Conservation (phyloP, 1,140 invertebrate genomes). For the Coenobita brevimanus region DNA sequence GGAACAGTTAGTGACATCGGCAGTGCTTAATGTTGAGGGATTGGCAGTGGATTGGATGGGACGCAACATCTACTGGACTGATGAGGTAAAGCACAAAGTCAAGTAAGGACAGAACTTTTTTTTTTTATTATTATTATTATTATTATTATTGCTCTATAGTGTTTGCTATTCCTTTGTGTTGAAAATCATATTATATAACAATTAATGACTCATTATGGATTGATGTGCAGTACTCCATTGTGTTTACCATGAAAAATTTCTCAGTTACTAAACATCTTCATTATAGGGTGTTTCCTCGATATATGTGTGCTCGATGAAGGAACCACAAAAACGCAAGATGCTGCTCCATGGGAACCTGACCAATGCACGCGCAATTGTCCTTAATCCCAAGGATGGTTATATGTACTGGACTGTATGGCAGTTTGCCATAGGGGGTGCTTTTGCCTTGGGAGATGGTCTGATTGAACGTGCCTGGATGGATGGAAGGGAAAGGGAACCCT, state of each 20-base stretch:
- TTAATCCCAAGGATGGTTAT: constrained; percentile 79
- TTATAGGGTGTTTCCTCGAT: constrained; percentile 73
- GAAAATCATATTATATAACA: too few species aligned
- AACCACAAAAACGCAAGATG: constrained; percentile 75
- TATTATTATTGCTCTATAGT: too few species aligned
- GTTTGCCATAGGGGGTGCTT: constrained; percentile 54
- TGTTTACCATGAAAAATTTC: too few species aligned
- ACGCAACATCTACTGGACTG: constrained; percentile 88
- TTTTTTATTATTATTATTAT: too few species aligned
- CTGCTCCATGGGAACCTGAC: constrained; percentile 76
- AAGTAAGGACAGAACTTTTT: not conserved
- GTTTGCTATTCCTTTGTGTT: too few species aligned
- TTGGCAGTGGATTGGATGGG: constrained; percentile 86
- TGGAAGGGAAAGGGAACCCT: constrained; percentile 73
- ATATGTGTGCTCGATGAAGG: constrained; percentile 78
- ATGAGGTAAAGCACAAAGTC: constrained; percentile 78
- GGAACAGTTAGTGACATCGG: constrained; percentile 74
- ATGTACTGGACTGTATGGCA: constrained; percentile 78
- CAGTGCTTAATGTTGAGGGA: constrained; percentile 79
- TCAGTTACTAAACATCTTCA: not conserved
- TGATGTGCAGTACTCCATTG: too few species aligned
- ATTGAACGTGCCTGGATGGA: constrained; percentile 77
- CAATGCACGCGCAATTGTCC: constrained; percentile 80
- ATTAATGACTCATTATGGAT: too few species aligned
- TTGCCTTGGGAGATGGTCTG: constrained; percentile 70